Base-by-base conservation (phyloP, 2,797 vertebrate species). In the Sebastes oblongus region DNA sequence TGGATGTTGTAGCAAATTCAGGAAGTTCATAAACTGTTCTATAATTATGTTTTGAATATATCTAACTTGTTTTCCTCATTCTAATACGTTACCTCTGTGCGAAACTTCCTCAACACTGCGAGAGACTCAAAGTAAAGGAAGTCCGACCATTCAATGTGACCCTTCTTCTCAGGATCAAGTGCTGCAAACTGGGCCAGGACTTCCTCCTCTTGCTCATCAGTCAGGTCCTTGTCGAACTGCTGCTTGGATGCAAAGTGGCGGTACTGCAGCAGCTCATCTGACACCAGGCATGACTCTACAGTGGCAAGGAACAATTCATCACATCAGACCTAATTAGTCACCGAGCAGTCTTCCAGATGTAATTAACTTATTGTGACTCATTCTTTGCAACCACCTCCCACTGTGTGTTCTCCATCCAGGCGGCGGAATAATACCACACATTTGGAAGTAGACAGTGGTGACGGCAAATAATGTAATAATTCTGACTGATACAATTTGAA, bases 41-140 rank as follows among this genome's bases (percentile, higher is more conserved):
- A 7, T 22, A 25, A 30, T 29, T n/a, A 6, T 39, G 34, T 32
- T 55, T 42, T 70, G 18, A 24, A 22, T 20, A n/a, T 22, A 52
- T 58, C 6, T 2, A 52, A n/a, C 22, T 24, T 24, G 9, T 25
- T 56, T 34, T 34, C 25, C 10, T 32, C 2, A 61, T 52, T 24
- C 2, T 54, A 50, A 62, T 72, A 69, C 62, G 34, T 0, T 92
- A 99, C 98, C 98, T 98, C 96, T 0, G 97, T 93, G 72, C 98
- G 97, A 27, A 98, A 95, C 77, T 97, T 97, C 93, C 95, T 97
- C 88, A 99, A 90, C 59, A 99, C 94, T 6, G 95, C 93, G 84
- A 99, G 94, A n/a, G 98, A 98, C 91, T 99, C 98, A 0, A 97
- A 97, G 90, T 97, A 98, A 81, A 99, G 96, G 91, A 99, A 99